Conservation (phyloP, 2,797 vertebrate genomes). For the Manis pentadactyla region DNA sequence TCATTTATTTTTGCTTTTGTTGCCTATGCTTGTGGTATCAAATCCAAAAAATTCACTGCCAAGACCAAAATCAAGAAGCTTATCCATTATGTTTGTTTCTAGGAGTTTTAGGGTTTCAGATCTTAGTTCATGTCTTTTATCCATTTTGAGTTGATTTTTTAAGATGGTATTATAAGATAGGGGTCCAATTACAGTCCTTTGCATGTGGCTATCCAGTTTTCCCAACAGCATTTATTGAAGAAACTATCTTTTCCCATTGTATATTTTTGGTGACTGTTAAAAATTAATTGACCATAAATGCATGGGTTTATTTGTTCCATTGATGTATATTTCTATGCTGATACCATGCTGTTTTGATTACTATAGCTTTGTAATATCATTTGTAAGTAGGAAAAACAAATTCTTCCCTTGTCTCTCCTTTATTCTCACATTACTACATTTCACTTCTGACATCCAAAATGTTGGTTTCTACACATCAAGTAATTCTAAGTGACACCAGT, state of each 20-base stretch:
- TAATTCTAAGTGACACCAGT: neutral
- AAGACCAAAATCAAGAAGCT: neutral
- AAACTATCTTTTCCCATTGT: neutral
- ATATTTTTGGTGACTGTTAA: neutral
- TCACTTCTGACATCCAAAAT: neutral
- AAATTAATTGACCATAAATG: neutral
- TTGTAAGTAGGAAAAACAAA: neutral
- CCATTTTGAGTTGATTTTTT: neutral
- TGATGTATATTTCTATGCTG: neutral
- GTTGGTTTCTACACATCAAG: neutral
- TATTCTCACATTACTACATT: neutral
- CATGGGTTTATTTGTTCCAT: neutral
- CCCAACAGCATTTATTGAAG: neutral
- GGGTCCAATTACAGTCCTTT: neutral
- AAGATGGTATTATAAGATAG: neutral
- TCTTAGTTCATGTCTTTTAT: neutral
- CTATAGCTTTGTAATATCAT: neutral
- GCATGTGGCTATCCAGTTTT: neutral
- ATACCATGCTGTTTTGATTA: neutral
- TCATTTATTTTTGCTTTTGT: neutral
- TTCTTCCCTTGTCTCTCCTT: neutral
- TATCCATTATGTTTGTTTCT: neutral
- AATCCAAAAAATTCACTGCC: neutral
- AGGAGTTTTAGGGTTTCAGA: neutral
- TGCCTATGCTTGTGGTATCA: neutral